phyloP scores from a whole-genome alignment of 2,797 vertebrate species.

The Diglossa cyanea region DNA sequence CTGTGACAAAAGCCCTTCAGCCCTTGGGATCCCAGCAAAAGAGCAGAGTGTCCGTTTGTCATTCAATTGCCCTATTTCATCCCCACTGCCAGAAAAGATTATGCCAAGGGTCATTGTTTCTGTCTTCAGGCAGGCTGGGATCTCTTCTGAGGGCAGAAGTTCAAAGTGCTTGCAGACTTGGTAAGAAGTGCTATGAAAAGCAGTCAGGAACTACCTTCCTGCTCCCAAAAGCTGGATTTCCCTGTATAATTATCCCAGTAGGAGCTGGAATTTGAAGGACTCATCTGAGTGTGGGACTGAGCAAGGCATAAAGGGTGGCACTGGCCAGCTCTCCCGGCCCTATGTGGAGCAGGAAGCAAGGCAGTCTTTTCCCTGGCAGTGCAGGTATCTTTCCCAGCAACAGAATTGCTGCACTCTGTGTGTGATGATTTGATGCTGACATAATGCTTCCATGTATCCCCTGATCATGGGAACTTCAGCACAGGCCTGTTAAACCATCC shows the following conservation, averaged over 20 bases:
- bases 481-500: background rate
- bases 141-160: background rate
- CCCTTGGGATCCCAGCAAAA: background rate
- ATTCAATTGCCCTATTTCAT: background rate
- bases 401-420: background rate
- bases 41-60: background rate
- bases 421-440: background rate
- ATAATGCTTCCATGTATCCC: background rate
- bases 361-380: background rate
- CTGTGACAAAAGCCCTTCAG: background rate
- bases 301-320: rapidly evolving
- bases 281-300: background rate
- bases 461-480: background rate
- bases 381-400: background rate
- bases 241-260: background rate
- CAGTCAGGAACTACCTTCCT: background rate
- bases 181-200: background rate
- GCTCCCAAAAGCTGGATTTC: background rate
- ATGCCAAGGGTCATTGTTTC: background rate
- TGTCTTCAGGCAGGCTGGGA: background rate
- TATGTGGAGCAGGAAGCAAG: background rate
- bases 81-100: background rate
- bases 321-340: background rate
- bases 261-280: background rate
- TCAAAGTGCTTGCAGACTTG: background rate